Evolutionary conservation across 2,797 vertebrate genomes (phyloP), one percentile per base, ranked within the genome.

Genomic region (Cichlasoma orientale): DNA sequence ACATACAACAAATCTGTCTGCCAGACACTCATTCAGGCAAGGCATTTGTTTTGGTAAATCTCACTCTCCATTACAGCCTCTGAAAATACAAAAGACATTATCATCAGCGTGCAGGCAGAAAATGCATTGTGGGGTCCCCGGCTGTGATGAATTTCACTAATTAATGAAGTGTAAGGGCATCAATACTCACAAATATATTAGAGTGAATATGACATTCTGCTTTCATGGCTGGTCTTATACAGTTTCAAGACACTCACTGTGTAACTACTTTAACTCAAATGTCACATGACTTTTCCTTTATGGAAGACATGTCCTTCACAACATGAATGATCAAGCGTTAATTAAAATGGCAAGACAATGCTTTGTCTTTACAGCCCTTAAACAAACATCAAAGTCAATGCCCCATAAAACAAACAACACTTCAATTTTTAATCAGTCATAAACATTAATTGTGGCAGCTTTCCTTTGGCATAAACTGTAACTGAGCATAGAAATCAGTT

Each of bases 381-480:
- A 89, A 91, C 85, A 94, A 91, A 92, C 82, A 92, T 75, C n/a
- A n/a, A 55, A 86, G 75, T 89, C 84, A 92, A 94, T 79, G 86
- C 85, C 21, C 90, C 91, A 85, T 94, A 91, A 94, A 93, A 90
- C 88, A 89, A 91, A 89, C 83, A 89, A 78, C 84, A 85, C 83
- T 90, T 86, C 85, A 85, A 87, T 85, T 63, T 74, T 69, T 85
- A 91, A 92, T 93, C 89, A 92, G 87, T 92, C 86, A 89, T 94
- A 92, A 94, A 93, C 92, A 93, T 95, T 94, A 92, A 95, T 86
- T 85, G 88, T 75, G 79, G 83, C 90, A 86, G 92, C 89, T 90
- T 92, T 88, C 79, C 76, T 91, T 91, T 73, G 75, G 90, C 91
- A 87, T 93, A 88, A 94, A 91, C 86, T 70, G 83, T 88, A 94